These are phyloP conservation scores for Cardiocondyla obscurior DNA, from an alignment of 1,140 invertebrate genomes.

Conservation along the genomic window DNA sequence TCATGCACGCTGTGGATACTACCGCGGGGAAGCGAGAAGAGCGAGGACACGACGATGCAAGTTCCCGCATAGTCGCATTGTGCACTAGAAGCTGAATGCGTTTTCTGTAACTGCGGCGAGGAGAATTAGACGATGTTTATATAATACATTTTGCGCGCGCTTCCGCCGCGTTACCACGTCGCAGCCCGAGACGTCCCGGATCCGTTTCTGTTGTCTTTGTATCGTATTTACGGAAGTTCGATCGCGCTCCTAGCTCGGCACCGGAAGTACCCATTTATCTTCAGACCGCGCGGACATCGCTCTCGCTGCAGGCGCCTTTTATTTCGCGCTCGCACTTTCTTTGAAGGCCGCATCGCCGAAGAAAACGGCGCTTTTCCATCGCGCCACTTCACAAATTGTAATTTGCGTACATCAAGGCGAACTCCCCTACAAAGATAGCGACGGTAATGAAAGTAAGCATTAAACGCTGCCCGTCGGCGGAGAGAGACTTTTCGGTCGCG, in stretches of 20 bases:
- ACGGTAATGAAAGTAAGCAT: background rate
- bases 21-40: conserved; percentile 14
- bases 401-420: background rate
- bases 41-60: conserved; percentile 12
- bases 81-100: conserved; percentile 3
- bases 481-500: background rate
- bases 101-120: conserved; percentile 6
- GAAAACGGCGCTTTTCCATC: no score
- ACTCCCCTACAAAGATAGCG: background rate
- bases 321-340: background rate
- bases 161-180: background rate
- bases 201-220: background rate
- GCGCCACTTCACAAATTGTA: conserved; percentile 11
- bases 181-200: background rate
- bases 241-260: background rate
- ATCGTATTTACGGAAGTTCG: conserved; percentile 3
- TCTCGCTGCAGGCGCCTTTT: background rate
- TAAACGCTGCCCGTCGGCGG: conserved; percentile 3
- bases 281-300: background rate
- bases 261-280: background rate
- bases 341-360: background rate
- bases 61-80: conserved; percentile 19
- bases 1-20: background rate
- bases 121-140: conserved; percentile 39
- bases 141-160: background rate